A percentile compares a stretch with the other conserved stretches of the same genome.
Conservation (phyloP, 2,113 vertebrate species). For the Terrapene triunguis region DNA sequence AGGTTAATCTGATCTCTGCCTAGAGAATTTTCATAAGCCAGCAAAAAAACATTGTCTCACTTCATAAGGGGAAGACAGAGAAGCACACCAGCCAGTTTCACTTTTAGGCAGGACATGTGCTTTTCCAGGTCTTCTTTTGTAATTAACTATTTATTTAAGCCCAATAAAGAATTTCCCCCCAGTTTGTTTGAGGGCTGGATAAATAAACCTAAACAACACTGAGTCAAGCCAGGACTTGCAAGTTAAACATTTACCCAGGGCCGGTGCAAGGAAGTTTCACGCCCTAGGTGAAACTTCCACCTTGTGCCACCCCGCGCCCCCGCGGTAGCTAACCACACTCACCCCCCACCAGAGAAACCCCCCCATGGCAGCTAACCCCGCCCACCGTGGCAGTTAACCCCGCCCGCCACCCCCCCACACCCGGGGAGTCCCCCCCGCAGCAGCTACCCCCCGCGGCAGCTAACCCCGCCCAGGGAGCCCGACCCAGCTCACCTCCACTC, state of each 20-base stretch:
- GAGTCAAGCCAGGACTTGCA: constrained; percentile 40
- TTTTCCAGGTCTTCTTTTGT: constrained; percentile 38
- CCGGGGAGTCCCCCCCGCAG: too few species aligned
- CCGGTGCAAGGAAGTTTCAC: too few species aligned
- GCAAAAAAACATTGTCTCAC: constrained; percentile 9
- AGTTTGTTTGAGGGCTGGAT: constrained; percentile 53
- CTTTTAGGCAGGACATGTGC: background rate
- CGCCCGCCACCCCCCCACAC: too few species aligned
- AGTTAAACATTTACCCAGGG: constrained; percentile 65
- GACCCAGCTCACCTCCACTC: too few species aligned
- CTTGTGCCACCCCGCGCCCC: too few species aligned
- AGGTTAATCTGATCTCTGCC: background rate
- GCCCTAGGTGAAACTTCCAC: too few species aligned
- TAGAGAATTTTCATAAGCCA: constrained; percentile 25
- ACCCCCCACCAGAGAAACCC: too few species aligned
- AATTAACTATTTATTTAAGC: background rate
- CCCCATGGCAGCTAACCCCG: too few species aligned
- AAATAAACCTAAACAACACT: constrained; percentile 45
- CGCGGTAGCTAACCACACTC: too few species aligned
- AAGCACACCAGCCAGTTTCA: background rate
- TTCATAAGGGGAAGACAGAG: background rate
- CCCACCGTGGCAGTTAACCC: too few species aligned
- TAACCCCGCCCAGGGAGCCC: too few species aligned
- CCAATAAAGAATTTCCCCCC: constrained; percentile 30
- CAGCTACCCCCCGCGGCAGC: too few species aligned